phyloP scores from a whole-genome alignment of 2,113 vertebrate species.

The Grantiella picta region DNA sequence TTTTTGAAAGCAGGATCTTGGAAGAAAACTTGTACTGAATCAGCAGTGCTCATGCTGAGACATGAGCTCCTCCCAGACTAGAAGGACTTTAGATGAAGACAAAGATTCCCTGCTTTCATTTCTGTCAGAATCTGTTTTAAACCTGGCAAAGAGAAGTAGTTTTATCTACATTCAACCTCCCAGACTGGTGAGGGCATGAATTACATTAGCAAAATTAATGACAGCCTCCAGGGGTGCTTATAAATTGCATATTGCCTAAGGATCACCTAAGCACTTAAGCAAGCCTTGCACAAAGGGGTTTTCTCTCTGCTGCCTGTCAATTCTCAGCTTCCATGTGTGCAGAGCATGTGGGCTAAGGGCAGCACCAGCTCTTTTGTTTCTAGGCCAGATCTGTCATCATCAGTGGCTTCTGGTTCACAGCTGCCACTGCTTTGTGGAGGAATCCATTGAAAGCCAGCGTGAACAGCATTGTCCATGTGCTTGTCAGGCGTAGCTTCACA shows the following conservation, averaged over 20 bases:
- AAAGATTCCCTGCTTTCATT: not conserved
- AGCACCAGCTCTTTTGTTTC: not conserved
- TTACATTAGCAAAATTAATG: conserved; percentile 23
- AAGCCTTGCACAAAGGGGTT: conserved; percentile 12
- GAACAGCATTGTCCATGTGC: not conserved
- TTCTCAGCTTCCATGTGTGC: not conserved
- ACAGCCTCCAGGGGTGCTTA: not conserved
- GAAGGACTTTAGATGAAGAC: not conserved
- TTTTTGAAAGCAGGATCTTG: not conserved
- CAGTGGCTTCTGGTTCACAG: not conserved
- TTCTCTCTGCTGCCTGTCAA: not conserved
- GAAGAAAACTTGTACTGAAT: not conserved
- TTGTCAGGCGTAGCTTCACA: not conserved
- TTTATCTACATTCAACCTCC: not conserved
- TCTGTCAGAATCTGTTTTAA: conserved; percentile 1
- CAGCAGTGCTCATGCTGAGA: not conserved
- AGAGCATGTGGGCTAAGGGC: not conserved
- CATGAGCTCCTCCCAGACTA: not conserved
- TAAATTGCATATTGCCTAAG: conserved; percentile 1
- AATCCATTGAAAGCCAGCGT: not conserved
- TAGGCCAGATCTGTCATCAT: not conserved
- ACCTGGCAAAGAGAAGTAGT: not conserved
- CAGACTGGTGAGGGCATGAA: not conserved
- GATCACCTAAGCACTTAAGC: not conserved
- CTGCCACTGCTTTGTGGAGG: not conserved